Percentiles rank a stretch among this genome's conserved stretches.
phyloP scores from a whole-genome alignment of 1,140 invertebrate species.

The Lethocerus indicus region DNA sequence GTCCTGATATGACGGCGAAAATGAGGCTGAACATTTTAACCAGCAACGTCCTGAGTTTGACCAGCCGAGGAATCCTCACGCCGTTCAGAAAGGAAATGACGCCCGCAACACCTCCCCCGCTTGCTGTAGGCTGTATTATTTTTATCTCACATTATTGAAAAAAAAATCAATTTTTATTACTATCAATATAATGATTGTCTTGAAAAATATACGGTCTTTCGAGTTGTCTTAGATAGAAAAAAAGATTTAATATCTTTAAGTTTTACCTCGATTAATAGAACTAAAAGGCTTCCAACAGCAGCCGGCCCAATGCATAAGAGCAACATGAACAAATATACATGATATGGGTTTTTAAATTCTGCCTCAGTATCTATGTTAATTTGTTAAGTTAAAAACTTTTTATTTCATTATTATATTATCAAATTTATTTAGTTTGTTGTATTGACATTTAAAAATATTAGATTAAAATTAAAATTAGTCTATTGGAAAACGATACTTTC shows the following conservation, averaged over 20 bases:
- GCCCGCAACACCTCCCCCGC: not conserved
- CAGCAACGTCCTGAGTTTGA: not conserved
- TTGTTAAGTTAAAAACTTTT: not conserved
- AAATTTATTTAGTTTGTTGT: not conserved
- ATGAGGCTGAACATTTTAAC: constrained; percentile 1
- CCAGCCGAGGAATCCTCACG: not conserved
- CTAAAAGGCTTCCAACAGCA: too few species aligned
- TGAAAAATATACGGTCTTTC: too few species aligned
- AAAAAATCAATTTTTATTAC: constrained; percentile 1
- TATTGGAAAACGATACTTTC: not conserved
- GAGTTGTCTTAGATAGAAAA: too few species aligned
- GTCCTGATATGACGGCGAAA: not conserved
- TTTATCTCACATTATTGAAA: not conserved
- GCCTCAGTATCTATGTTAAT: too few species aligned
- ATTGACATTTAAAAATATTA: not conserved
- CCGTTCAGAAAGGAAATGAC: constrained; percentile 1
- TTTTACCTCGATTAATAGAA: too few species aligned
- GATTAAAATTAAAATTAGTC: not conserved
- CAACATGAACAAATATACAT: too few species aligned
- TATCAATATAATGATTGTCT: not conserved
- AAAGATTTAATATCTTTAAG: too few species aligned
- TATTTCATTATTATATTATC: not conserved
- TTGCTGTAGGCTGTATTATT: not conserved
- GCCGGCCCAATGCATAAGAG: too few species aligned
- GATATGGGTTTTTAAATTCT: too few species aligned